Conservation (phyloP, 2,113 vertebrate genomes). For the Prunella himalayana region DNA sequence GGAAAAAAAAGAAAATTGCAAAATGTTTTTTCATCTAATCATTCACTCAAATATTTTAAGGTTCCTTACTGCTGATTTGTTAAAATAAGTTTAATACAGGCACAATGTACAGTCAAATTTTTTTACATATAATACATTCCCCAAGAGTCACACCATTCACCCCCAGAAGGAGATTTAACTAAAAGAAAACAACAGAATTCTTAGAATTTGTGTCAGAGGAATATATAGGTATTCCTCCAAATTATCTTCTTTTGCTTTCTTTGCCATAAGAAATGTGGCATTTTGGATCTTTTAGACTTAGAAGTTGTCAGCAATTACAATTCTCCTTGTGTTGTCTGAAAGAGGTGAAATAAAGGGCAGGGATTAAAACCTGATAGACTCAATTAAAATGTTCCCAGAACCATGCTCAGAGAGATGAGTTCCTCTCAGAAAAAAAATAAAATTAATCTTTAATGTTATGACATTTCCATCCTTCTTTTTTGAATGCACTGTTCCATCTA, state of each 20-base stretch:
- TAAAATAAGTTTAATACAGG: not conserved
- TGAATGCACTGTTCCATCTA: not conserved
- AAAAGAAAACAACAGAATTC: not conserved
- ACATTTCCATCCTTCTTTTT: constrained; percentile 4
- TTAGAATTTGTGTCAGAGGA: not conserved
- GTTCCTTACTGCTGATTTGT: not conserved
- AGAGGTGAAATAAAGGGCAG: not conserved
- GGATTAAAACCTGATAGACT: not conserved
- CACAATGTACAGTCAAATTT: not conserved
- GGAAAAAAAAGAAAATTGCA: not conserved
- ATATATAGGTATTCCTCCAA: not conserved
- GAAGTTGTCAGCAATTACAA: not conserved
- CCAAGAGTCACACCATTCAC: not conserved
- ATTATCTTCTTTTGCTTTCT: not conserved
- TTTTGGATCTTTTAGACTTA: not conserved
- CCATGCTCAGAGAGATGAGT: not conserved
- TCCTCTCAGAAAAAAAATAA: not conserved
- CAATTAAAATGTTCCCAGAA: constrained; percentile 13
- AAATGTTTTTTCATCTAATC: not conserved
- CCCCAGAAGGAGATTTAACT: not conserved
- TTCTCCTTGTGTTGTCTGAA: not conserved
- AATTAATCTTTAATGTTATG: not conserved
- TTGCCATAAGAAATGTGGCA: not conserved
- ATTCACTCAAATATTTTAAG: not conserved
- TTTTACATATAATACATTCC: not conserved